Conservation (phyloP, 2,888 invertebrate species). For the Chloromyia formosa region DNA sequence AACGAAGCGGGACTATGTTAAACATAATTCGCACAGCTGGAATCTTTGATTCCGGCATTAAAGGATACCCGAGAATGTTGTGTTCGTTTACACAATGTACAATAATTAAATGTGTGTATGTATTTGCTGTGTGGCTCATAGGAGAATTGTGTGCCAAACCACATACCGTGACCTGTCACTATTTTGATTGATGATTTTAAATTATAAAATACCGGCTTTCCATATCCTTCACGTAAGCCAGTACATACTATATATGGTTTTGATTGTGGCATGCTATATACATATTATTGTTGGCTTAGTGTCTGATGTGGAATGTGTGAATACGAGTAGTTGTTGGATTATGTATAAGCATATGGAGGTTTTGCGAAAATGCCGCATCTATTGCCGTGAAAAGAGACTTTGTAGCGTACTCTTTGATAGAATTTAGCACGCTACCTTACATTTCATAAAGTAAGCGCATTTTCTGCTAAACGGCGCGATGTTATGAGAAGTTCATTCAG, state of each 20-base stretch:
- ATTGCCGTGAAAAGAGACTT: neutral
- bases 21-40: constrained; percentile 18
- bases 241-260: neutral
- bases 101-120: neutral
- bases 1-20: constrained; percentile 17
- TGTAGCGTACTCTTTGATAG: no score
- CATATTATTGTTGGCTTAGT: neutral
- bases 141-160: constrained; percentile 4
- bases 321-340: neutral
- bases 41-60: neutral
- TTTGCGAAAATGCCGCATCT: neutral
- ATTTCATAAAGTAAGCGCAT: no score
- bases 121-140: neutral
- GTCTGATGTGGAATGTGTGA: neutral
- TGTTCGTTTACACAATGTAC: neutral
- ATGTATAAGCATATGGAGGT: no score
- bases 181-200: constrained; percentile 23
- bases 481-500: no score
- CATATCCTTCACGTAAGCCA: neutral
- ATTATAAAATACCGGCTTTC: neutral
- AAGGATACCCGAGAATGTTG: neutral
- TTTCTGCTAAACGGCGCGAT: no score
- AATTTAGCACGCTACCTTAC: no score
- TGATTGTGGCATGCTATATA: neutral
- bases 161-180: constrained; percentile 14